phyloP scores from a whole-genome alignment of 2,888 invertebrate species.

The Eurois occulta region DNA sequence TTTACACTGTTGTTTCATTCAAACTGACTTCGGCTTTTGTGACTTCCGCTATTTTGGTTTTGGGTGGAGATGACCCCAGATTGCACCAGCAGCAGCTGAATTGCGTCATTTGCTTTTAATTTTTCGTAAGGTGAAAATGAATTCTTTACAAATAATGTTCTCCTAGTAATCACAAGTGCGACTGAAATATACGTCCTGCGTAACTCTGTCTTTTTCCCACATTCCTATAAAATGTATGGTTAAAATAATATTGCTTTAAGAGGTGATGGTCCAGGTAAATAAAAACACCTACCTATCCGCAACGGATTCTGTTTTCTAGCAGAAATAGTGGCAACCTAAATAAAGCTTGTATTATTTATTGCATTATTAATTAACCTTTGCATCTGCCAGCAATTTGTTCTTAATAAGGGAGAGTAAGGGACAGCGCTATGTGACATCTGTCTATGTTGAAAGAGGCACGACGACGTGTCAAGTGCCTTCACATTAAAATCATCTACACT shows the following conservation, averaged over 20 bases:
- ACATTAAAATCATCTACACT: background rate
- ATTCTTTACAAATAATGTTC: background rate
- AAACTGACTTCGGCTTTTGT: conserved; percentile 4
- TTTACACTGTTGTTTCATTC: conserved; percentile 14
- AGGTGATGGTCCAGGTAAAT: background rate
- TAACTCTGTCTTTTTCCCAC: background rate
- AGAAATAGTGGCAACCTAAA: background rate
- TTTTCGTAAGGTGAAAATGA: background rate
- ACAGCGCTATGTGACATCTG: background rate
- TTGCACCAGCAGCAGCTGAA: background rate
- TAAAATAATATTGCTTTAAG: background rate
- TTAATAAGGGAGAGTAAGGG: background rate
- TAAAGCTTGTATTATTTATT: background rate
- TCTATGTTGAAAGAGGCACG: background rate
- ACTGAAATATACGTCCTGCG: background rate
- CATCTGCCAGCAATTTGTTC: conserved; percentile 22
- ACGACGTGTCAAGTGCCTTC: background rate
- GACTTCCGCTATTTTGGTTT: conserved; percentile 6
- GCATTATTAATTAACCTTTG: conserved; percentile 8
- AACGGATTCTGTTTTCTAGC: background rate
- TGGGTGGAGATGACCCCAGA: background rate
- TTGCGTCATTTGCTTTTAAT: background rate
- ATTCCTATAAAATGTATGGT: background rate
- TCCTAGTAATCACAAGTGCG: background rate
- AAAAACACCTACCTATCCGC: too few relatives aligned